Evolutionary conservation across 2,888 invertebrate genomes (phyloP).

Genomic region (Drosophila colorata): DNA sequence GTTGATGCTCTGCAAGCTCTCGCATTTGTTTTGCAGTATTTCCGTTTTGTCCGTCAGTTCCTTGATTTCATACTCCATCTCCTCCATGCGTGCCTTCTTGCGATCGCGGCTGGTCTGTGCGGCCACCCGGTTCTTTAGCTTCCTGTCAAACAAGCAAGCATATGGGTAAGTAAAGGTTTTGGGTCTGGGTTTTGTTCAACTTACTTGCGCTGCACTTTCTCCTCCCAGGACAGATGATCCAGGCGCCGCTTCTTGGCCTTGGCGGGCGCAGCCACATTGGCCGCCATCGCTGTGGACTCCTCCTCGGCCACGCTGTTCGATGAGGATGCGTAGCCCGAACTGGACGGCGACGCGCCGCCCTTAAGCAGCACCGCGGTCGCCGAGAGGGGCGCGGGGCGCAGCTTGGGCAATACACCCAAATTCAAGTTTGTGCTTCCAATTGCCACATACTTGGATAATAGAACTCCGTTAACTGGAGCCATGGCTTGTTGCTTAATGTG

Average conservation of each 20-base stretch:
- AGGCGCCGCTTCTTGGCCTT: constrained; percentile 89
- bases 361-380: constrained; percentile 53
- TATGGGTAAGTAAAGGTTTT: not conserved
- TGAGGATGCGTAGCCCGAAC: constrained; percentile 67
- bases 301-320: constrained; percentile 62
- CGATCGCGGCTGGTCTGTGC: constrained; percentile 98
- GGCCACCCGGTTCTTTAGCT: constrained; percentile 97
- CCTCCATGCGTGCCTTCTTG: constrained; percentile 96
- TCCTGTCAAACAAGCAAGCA: constrained; percentile 86
- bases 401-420: constrained; percentile 73
- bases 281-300: constrained; percentile 40
- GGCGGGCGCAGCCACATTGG: constrained; percentile 24
- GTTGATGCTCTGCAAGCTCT: constrained; percentile 87
- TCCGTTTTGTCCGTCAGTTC: constrained; percentile 89
- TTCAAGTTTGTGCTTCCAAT: constrained; percentile 75
- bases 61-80: constrained; percentile 91
- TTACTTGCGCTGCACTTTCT: constrained; percentile 94
- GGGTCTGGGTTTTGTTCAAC: constrained; percentile 78
- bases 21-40: constrained; percentile 86
- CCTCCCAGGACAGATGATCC: constrained; percentile 94
- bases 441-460: constrained; percentile 83
- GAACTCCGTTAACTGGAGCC: constrained; percentile 75
- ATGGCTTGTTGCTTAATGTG: constrained; percentile 41
- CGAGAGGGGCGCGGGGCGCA: constrained; percentile 61
- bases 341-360: constrained; percentile 48